phyloP scores from a whole-genome alignment of 2,888 invertebrate species.

The Cantharis lateralis region DNA sequence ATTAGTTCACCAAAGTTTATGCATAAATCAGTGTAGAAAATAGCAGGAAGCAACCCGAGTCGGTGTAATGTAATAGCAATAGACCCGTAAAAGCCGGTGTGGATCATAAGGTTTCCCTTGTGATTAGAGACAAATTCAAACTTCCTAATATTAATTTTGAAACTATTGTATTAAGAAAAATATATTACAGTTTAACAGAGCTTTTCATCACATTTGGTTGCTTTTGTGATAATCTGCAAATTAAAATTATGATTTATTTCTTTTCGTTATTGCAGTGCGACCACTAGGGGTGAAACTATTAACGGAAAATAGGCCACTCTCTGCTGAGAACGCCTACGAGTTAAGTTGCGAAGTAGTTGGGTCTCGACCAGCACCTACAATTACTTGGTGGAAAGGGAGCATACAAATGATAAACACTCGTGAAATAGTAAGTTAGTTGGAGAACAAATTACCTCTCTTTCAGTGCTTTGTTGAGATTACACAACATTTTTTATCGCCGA shows the following conservation, averaged over 20 bases:
- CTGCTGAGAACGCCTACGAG: conserved; percentile 72
- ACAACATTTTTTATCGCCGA: not conserved
- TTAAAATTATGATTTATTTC: not conserved
- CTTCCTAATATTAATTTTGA: conserved; percentile 48
- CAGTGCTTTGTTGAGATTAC: not conserved
- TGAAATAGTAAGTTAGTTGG: conserved; percentile 64
- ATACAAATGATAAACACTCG: conserved; percentile 68
- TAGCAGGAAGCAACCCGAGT: conserved; percentile 41
- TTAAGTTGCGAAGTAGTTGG: conserved; percentile 75
- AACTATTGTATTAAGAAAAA: conserved; percentile 38
- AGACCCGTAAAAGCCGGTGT: conserved; percentile 39
- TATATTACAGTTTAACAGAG: not conserved
- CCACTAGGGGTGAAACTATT: conserved; percentile 72
- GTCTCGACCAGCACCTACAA: conserved; percentile 74
- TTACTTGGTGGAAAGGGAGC: conserved; percentile 80
- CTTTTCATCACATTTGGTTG: not conserved
- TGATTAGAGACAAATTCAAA: conserved; percentile 45
- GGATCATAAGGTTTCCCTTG: conserved; percentile 49
- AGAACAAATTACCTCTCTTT: not conserved
- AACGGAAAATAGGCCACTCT: conserved; percentile 72
- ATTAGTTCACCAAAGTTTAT: conserved; percentile 29
- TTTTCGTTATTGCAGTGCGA: conserved; percentile 62
- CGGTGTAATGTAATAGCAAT: conserved; percentile 42
- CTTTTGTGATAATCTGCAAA: not conserved
- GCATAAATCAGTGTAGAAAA: conserved; percentile 34